These are phyloP conservation scores for Aphodius granarius DNA, from an alignment of 2,888 invertebrate species.

Conservation along the genomic window DNA sequence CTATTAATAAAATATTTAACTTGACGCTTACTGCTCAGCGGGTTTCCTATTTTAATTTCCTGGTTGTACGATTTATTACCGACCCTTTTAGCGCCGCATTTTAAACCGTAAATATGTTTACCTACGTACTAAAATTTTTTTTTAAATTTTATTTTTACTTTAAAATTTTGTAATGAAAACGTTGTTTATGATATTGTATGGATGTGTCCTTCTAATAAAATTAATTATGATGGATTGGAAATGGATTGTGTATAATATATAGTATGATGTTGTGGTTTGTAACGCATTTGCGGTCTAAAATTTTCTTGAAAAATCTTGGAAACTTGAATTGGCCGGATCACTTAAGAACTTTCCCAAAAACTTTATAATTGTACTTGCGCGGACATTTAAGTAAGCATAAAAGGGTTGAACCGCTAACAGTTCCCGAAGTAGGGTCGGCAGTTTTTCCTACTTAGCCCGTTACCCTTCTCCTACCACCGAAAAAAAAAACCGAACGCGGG, in stretches of 20 bases:
- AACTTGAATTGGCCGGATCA: neutral
- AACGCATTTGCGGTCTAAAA: too few species aligned
- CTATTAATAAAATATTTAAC: neutral
- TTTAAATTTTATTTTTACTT: too few species aligned
- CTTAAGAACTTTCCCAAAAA: neutral
- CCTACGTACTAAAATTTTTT: too few species aligned
- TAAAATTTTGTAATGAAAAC: too few species aligned
- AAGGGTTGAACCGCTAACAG: conserved; percentile 1
- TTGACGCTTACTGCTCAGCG: neutral
- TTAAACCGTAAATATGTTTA: neutral
- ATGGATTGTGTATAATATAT: too few species aligned
- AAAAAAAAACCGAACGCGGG: conserved; percentile 8
- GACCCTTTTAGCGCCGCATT: neutral
- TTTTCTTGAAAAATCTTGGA: neutral
- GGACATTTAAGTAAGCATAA: conserved; percentile 4
- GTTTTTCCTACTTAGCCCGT: neutral
- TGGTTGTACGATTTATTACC: neutral
- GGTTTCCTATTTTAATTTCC: neutral
- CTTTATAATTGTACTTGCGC: neutral
- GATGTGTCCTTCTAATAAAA: too few species aligned
- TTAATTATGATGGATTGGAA: too few species aligned
- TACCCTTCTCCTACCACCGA: neutral
- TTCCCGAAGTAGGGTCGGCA: neutral
- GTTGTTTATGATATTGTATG: too few species aligned
- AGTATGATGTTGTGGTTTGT: too few species aligned